Evolutionary conservation across 2,113 vertebrate species (phyloP).

Genomic region (Gallinago media): DNA sequence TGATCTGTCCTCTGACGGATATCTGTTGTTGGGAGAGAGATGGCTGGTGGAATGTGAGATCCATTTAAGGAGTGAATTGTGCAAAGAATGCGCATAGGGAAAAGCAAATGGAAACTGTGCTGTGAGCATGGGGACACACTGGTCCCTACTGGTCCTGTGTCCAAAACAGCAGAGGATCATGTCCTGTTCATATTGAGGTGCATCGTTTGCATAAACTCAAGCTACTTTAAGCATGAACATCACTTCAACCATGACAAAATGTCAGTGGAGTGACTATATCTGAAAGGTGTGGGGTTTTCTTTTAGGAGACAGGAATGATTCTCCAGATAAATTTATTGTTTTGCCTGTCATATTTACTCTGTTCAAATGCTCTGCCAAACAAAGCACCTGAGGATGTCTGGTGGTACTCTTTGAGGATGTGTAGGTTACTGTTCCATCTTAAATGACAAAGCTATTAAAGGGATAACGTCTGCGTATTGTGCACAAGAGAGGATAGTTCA

Average conservation of each 20-base stretch:
- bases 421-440: background rate
- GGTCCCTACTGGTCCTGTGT: background rate
- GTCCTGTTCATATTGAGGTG: background rate
- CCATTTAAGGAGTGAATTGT: constrained; percentile 28
- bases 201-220: background rate
- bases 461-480: background rate
- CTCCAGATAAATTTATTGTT: background rate
- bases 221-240: background rate
- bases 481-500: background rate
- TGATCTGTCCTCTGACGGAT: background rate
- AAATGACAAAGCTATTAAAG: background rate
- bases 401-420: background rate
- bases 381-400: background rate
- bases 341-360: background rate
- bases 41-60: background rate
- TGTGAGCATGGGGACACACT: background rate
- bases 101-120: background rate
- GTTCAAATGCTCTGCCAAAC: background rate
- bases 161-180: background rate
- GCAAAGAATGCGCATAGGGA: background rate
- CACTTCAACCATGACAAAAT: background rate
- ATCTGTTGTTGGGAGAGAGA: background rate
- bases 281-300: background rate
- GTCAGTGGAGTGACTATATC: background rate
- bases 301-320: background rate